Evolutionary conservation across 2,888 invertebrate species (phyloP).

Genomic region (Drosophila meridionalis): DNA sequence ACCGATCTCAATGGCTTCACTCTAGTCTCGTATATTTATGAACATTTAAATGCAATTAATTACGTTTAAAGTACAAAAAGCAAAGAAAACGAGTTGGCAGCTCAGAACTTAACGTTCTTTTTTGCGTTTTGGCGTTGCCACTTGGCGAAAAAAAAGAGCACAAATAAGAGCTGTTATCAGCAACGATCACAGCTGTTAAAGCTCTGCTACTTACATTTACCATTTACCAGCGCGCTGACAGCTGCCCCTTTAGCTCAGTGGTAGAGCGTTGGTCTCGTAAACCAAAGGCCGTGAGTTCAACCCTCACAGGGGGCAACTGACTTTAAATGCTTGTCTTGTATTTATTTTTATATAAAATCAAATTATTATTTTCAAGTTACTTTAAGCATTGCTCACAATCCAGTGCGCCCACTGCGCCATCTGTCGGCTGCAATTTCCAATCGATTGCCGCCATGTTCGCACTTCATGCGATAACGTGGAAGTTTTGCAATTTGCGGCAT

Average conservation of each 20-base stretch:
- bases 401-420: constrained; percentile 36
- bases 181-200: constrained; percentile 44
- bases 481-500: constrained; percentile 80
- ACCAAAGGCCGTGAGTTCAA: constrained; percentile 76
- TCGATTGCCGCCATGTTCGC: constrained; percentile 79
- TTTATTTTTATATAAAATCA: constrained; percentile 22
- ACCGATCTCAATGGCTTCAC: background rate
- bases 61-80: background rate
- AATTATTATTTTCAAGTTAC: constrained; percentile 12
- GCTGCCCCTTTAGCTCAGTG: constrained; percentile 74
- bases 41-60: background rate
- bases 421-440: constrained; percentile 74
- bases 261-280: constrained; percentile 78
- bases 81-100: background rate
- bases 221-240: constrained; percentile 3
- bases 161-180: constrained; percentile 26
- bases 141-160: background rate
- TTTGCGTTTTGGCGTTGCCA: constrained; percentile 10
- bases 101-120: background rate
- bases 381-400: constrained; percentile 27
- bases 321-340: background rate
- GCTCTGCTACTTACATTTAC: background rate
- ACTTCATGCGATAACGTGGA: constrained; percentile 77
- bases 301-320: constrained; percentile 66
- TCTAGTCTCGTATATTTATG: background rate